Evolutionary conservation across 2,113 vertebrate species (phyloP).

Genomic region (Atrichornis clamosus): DNA sequence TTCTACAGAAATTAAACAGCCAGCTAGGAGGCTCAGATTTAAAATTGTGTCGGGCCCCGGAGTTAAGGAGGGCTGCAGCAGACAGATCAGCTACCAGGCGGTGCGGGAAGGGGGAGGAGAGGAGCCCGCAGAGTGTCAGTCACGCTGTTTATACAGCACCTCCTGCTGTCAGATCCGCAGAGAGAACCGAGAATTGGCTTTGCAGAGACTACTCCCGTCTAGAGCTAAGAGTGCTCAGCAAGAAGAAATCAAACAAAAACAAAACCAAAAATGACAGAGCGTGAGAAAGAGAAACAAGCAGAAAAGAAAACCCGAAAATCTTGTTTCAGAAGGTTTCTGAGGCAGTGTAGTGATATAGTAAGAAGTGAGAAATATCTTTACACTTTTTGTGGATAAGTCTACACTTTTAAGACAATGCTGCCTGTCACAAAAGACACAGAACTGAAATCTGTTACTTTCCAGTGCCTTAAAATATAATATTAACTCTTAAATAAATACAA

Average conservation of each 20-base stretch:
- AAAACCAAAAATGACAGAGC: background rate
- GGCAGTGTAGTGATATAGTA: background rate
- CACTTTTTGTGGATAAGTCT: background rate
- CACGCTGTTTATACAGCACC: constrained; percentile 73
- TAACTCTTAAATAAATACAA: background rate
- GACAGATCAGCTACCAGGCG: background rate
- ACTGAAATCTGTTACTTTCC: background rate
- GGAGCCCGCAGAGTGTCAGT: background rate
- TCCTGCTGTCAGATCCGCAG: constrained; percentile 70
- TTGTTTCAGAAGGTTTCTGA: background rate
- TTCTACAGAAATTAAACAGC: background rate
- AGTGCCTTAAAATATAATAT: background rate
- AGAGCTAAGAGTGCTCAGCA: background rate
- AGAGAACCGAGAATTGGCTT: constrained; percentile 30
- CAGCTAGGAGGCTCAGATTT: background rate
- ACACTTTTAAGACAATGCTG: background rate
- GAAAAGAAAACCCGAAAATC: background rate
- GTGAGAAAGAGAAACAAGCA: background rate
- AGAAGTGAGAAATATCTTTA: background rate
- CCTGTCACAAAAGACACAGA: background rate
- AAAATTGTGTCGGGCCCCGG: constrained; percentile 10
- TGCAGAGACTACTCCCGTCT: background rate
- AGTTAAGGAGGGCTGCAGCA: constrained; percentile 42
- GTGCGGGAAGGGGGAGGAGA: background rate
- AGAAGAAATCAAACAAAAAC: constrained; percentile 30